These are phyloP conservation scores for Galeruca laticollis DNA, from an alignment of 2,888 invertebrate species.

Conservation along the genomic window DNA sequence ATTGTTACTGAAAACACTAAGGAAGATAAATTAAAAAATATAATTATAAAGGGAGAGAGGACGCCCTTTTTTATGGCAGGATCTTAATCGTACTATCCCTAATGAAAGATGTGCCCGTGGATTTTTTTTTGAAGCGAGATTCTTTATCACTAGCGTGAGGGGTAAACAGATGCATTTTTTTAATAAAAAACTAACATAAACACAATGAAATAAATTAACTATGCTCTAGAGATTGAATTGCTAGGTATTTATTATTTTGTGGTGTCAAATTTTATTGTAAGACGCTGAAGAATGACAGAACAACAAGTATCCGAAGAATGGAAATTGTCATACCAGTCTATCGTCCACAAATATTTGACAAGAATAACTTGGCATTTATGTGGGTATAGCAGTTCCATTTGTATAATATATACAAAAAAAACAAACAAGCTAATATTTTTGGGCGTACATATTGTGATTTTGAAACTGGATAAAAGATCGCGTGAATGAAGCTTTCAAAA, in stretches of 20 bases:
- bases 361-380: too few species aligned
- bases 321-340: too few species aligned
- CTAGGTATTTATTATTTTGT: not conserved
- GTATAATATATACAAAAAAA: too few species aligned
- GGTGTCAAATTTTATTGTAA: not conserved
- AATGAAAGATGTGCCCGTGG: slow-evolving; percentile 28
- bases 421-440: too few species aligned
- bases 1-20: slow-evolving; percentile 68
- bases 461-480: too few species aligned
- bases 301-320: too few species aligned
- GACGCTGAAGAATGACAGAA: too few species aligned
- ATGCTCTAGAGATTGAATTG: not conserved
- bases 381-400: too few species aligned
- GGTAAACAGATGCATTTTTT: slow-evolving; percentile 4
- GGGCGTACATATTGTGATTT: too few species aligned
- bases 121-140: slow-evolving; percentile 18
- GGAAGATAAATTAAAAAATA: slow-evolving; percentile 81
- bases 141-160: slow-evolving; percentile 14
- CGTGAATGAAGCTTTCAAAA: too few species aligned
- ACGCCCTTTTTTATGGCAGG: slow-evolving; percentile 26
- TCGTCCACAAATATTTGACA: too few species aligned
- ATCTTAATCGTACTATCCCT: slow-evolving; percentile 28
- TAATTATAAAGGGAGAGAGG: slow-evolving; percentile 66
- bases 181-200: slow-evolving; percentile 15
- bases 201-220: not conserved